Base-by-base conservation (phyloP, 1,140 invertebrate species). In the Pygmarrhopalites habei region DNA sequence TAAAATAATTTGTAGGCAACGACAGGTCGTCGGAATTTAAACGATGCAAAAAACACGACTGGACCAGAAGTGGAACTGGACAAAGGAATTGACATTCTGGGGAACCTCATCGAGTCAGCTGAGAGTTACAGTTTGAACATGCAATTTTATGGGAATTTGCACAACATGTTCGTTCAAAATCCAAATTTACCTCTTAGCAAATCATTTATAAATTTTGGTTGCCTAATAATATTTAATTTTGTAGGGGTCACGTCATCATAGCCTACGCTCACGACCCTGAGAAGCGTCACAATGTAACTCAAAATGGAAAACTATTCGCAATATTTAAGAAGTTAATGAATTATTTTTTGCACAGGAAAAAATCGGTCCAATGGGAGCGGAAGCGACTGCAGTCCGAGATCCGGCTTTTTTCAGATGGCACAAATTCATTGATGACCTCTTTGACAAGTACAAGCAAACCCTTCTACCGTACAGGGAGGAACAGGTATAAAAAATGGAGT, bases 361-460 rank as follows among this genome's bases (percentile, higher is more conserved):
- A 28, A 58, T 69, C 23, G 74, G 74, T 28, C 72, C 73, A 0
- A 75, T 76, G 72, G 71, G 63, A 10, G 73, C 75, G 62, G 64
- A 69, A 10, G 67, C 72, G 4, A 75, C 74, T 10, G 71, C 76
- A 17, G 74, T 77, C 66, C 60, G 89, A 15, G 90, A 92, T 75
- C 89, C 90, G 0, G 76, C 88, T 10, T 92, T 92, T 77, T 92
- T 90, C 75, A 82, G 86, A 72, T 90, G 85, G 85, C 90, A 92
- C 70, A 83, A 85, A 2, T 86, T 84, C 69, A 79, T 92, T 23
- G 87, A 92, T 70, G 82, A 89, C 56, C 77, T 92, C 2, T 91
- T 92, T 78, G 78, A 83, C 62, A 80, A 86, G 70, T 84, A 86
- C 74, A 92, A 92, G 75, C 46, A 52, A 39, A 60, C 29, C 1